Evolutionary conservation across 2,888 invertebrate species (phyloP).

Genomic region (Napeogenes sylphis): DNA sequence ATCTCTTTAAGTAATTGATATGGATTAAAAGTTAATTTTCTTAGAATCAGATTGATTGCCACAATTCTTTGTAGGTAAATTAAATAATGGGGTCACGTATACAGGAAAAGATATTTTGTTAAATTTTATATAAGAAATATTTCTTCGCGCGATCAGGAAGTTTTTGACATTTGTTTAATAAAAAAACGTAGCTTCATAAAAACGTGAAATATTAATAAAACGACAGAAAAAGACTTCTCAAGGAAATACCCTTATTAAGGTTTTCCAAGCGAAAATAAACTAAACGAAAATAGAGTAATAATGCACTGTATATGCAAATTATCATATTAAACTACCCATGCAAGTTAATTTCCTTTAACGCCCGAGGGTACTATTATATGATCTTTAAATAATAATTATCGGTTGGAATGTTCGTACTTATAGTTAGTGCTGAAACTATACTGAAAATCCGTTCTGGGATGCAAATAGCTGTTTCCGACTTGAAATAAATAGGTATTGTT

Average conservation of each 20-base stretch:
- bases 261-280: too few species aligned
- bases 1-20: conserved; percentile 61
- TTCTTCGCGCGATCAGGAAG: too few species aligned
- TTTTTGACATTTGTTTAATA: too few species aligned
- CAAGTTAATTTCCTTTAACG: conserved; percentile 5
- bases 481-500: conserved; percentile 8
- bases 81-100: conserved; percentile 3
- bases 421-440: conserved; percentile 7
- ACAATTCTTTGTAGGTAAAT: conserved; percentile 7
- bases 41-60: conserved; percentile 38
- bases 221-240: background rate
- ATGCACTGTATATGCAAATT: conserved; percentile 5
- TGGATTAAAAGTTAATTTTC: conserved; percentile 46
- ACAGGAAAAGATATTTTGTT: background rate
- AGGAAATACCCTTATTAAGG: background rate
- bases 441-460: conserved; percentile 7
- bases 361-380: conserved; percentile 18
- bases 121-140: too few species aligned
- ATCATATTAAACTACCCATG: background rate
- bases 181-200: too few species aligned
- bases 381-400: conserved; percentile 23
- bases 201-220: background rate
- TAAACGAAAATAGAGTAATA: background rate
- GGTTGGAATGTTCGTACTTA: conserved; percentile 3
- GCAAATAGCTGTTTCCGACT: conserved; percentile 7